Evolutionary conservation across 2,113 vertebrate genomes (phyloP), one percentile per base, ranked within the genome.

Genomic region (Microtus oregoni): DNA sequence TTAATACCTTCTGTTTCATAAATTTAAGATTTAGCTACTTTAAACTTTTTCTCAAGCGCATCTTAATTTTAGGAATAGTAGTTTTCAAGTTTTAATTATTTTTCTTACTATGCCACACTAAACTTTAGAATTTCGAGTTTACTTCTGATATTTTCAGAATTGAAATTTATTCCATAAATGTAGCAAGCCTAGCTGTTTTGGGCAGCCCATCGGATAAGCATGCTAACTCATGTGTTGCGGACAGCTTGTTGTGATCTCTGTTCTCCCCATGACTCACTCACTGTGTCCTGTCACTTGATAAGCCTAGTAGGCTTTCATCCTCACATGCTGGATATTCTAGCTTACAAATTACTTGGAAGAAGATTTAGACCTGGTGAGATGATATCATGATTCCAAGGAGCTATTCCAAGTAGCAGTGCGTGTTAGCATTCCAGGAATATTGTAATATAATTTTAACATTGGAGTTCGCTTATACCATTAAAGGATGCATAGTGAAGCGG

Each of bases 111-210:
- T n/a, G 14, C 26, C 38, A 41, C 0, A 7, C 50, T 86, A 73
- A 38, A 38, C 90, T 95, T 92, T 82, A 61, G 89, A 90, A 7
- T 86, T 76, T 89, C 32, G 5, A 77, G 11, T 78, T 92, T 35
- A 85, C 50, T 81, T 89, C 82, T 67, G 14, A 50, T 61, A n/a
- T 92, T 82, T 94, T 91, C 41, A 89, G 63, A 9, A 4, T 81
- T 91, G 28, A 52, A 50, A 28, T 94, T 86, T 78, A 75, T 87
- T 87, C 83, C 55, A 55, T 41, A 87, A 85, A 87, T 76, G 12
- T 87, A 90, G 11, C 20, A 90, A 76, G 32, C 30, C 50, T 85
- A 61, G 17, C 22, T 65, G 61, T 92, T 96, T 97, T 94, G 85
- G 86, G 82, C 94, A 47, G 5, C 72, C 7, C 86, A 26, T 91